phyloP scores from a whole-genome alignment of 2,888 invertebrate species.

The Dynastes maya region DNA sequence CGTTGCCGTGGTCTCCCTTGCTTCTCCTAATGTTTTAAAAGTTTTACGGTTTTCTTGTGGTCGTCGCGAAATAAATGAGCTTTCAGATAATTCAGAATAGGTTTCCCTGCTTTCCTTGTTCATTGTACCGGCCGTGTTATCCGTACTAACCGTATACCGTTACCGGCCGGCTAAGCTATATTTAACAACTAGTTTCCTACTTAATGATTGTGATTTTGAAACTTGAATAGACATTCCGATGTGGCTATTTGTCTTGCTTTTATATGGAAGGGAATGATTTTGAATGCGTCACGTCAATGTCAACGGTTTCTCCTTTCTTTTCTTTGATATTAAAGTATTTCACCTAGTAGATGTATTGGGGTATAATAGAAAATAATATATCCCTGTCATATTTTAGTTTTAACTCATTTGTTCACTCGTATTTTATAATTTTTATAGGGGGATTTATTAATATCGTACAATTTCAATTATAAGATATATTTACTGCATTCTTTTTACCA shows the following conservation, averaged over 20 bases:
- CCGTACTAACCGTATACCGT: slow-evolving; percentile 47
- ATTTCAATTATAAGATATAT: too few relatives aligned
- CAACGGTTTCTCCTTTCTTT: slow-evolving; percentile 7
- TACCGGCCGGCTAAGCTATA: slow-evolving; percentile 32
- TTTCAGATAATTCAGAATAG: slow-evolving; percentile 58
- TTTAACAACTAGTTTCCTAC: slow-evolving; percentile 47
- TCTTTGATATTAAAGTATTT: slow-evolving; percentile 33
- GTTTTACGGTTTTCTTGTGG: slow-evolving; percentile 59
- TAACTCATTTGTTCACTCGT: not conserved
- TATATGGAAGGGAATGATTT: slow-evolving; percentile 27
- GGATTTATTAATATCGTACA: too few relatives aligned
- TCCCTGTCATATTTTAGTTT: slow-evolving; percentile 9
- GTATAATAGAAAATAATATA: slow-evolving; percentile 20
- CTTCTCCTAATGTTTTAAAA: slow-evolving; percentile 66
- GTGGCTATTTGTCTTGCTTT: slow-evolving; percentile 46
- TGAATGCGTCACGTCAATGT: slow-evolving; percentile 24
- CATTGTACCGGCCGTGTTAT: slow-evolving; percentile 41
- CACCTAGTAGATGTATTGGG: not conserved
- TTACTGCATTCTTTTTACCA: too few relatives aligned
- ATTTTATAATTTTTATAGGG: too few relatives aligned
- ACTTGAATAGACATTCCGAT: slow-evolving; percentile 48
- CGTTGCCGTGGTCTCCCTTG: slow-evolving; percentile 26
- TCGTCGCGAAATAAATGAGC: slow-evolving; percentile 60
- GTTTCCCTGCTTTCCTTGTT: slow-evolving; percentile 53
- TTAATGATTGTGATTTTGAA: slow-evolving; percentile 46